Percentiles rank a stretch among this genome's conserved stretches.
These are phyloP conservation scores for Neodontobutis hainanensis DNA, from an alignment of 2,113 vertebrate genomes.

Conservation along the genomic window DNA sequence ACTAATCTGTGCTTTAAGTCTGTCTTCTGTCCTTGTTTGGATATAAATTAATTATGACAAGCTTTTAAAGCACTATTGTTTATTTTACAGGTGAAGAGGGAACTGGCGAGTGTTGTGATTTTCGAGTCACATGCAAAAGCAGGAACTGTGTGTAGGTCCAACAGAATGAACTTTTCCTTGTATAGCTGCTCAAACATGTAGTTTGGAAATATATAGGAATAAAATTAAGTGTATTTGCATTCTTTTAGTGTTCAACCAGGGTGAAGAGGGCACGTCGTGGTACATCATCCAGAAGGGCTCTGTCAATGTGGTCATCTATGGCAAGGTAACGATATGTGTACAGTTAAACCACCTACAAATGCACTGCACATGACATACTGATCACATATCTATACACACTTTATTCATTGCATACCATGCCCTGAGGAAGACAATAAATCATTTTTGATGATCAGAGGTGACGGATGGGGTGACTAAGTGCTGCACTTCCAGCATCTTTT, in stretches of 20 bases:
- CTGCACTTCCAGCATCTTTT: no score
- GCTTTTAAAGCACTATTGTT: slow-evolving; percentile 22
- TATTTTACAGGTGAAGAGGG: slow-evolving; percentile 87
- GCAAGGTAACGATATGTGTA: slow-evolving; percentile 81
- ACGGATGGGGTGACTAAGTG: no score
- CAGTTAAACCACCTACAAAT: background rate
- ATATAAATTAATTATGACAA: slow-evolving; percentile 4
- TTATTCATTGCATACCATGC: no score
- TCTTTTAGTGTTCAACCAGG: slow-evolving; percentile 96
- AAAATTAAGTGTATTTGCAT: slow-evolving; percentile 2
- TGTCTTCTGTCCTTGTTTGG: background rate
- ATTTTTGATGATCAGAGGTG: no score
- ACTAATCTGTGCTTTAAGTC: background rate
- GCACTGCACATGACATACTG: no score
- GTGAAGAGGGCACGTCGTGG: slow-evolving; percentile 99
- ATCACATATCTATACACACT: no score
- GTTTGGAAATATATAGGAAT: background rate
- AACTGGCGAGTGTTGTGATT: slow-evolving; percentile 93
- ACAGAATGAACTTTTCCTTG: background rate
- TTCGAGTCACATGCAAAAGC: slow-evolving; percentile 98
- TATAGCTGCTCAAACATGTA: background rate
- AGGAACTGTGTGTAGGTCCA: slow-evolving; percentile 94
- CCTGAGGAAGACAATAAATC: no score
- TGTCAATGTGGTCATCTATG: slow-evolving; percentile 98
- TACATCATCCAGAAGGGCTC: slow-evolving; percentile 99